Base-by-base conservation (phyloP, 2,797 vertebrate species). In the Sebastes glaucus region DNA sequence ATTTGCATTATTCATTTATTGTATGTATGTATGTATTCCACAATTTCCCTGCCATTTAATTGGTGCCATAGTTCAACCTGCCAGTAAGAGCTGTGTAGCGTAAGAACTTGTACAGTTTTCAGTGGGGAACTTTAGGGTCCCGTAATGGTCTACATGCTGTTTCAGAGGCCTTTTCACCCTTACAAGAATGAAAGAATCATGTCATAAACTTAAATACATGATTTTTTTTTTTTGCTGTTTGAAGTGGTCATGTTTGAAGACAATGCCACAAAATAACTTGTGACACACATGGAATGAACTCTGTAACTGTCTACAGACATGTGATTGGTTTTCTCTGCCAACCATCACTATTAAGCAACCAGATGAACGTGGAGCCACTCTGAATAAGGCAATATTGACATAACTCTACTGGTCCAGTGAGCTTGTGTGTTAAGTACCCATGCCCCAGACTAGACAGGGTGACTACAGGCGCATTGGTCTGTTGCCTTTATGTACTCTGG, bases 321-420 rank as follows among this genome's bases (percentile, higher is more conserved):
- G 67, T 74, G 76, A 62, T 80, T 55, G 76, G 23, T 61, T 82
- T 89, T 78, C 46, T 85, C 75, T 46, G 59, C 33, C 59, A 82
- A 60, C 32, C 62, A 61, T 84, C 10, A 18, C 38, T 67, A 61
- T 92, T 81, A 77, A 84, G 76, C 86, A 89, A 90, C 63, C 71
- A 78, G 79, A 81, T 81, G 38, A 84, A 79, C 82, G 63, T 83
- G 75, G 73, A 89, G 81, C 82, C 78, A 70, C 70, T 86, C 68
- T 84, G 83, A 87, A 68, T 84, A 83, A 87, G 84, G 81, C 82
- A 90, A 92, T 93, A 92, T 91, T 94, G 91, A 94, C 92, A 91
- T 82, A 87, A 86, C 85, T 81, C 68, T 74, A 74, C 87, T 88
- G 88, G 84, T 92, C 85, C 60, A 82, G 73, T 87, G 89, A 90